phyloP scores from a whole-genome alignment of 2,797 vertebrate genomes.

The Characodon lateralis region DNA sequence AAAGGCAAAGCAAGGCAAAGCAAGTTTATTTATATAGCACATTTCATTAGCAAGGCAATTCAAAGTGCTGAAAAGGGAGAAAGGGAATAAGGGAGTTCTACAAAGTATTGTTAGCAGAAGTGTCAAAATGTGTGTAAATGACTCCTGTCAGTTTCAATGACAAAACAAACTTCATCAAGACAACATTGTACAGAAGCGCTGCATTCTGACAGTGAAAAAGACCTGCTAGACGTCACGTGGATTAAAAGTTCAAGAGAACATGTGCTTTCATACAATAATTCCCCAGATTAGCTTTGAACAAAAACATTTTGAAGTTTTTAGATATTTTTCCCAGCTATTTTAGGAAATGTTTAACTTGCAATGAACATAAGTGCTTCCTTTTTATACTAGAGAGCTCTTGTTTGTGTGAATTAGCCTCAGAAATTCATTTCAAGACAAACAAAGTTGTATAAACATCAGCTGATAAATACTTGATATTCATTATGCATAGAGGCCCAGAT shows the following conservation, averaged over 20 bases:
- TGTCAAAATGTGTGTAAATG: not conserved
- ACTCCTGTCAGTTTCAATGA: not conserved
- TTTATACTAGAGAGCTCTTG: not conserved
- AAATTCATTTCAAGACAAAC: not conserved
- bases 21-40: no score
- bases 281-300: not conserved
- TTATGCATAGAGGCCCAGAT: slow-evolving; percentile 48
- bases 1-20: not conserved
- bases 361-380: not conserved
- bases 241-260: not conserved
- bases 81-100: not conserved
- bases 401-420: not conserved
- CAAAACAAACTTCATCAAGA: not conserved
- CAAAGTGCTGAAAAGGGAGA: no score
- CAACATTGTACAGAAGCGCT: not conserved
- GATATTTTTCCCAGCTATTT: no score
- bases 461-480: slow-evolving; percentile 19
- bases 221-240: not conserved
- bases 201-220: not conserved
- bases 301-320: no score
- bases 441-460: slow-evolving; percentile 13
- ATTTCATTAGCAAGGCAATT: no score
- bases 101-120: not conserved
- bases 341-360: no score
- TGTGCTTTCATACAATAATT: not conserved